These are phyloP conservation scores for Myotis findleyi DNA, from an alignment of 2,797 vertebrate species.

Conservation along the genomic window DNA sequence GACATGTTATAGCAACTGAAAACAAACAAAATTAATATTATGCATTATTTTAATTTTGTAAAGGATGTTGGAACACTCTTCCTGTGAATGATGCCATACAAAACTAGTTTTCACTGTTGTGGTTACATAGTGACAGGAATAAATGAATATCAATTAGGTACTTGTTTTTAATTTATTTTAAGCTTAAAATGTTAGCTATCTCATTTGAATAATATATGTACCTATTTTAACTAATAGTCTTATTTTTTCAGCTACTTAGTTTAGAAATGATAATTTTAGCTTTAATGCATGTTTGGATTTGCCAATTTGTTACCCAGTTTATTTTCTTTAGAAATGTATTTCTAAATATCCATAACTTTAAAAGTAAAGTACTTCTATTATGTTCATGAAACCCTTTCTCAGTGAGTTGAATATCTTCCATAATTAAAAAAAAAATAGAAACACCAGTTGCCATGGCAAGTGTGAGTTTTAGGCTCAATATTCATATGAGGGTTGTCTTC, in stretches of 20 bases:
- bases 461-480: slow-evolving; percentile 54
- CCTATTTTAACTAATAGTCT: slow-evolving; percentile 75
- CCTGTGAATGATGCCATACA: slow-evolving; percentile 68
- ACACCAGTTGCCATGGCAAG: slow-evolving; percentile 35
- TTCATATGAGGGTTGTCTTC: slow-evolving; percentile 58
- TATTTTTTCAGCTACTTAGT: slow-evolving; percentile 71
- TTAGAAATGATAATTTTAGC: slow-evolving; percentile 75
- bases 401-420: slow-evolving; percentile 36
- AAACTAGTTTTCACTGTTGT: slow-evolving; percentile 61
- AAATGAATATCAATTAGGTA: slow-evolving; percentile 79
- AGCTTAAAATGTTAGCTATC: slow-evolving; percentile 73
- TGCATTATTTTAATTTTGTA: slow-evolving; percentile 77
- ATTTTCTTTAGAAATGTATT: slow-evolving; percentile 62
- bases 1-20: slow-evolving; percentile 69
- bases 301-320: slow-evolving; percentile 57
- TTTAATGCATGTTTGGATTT: slow-evolving; percentile 71
- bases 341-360: slow-evolving; percentile 63
- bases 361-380: slow-evolving; percentile 60
- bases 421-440: slow-evolving; percentile 22
- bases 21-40: slow-evolving; percentile 81
- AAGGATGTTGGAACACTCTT: slow-evolving; percentile 67
- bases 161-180: slow-evolving; percentile 78
- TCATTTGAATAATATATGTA: slow-evolving; percentile 78
- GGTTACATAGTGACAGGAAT: slow-evolving; percentile 74
- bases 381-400: slow-evolving; percentile 50